Evolutionary conservation across 2,888 invertebrate genomes (phyloP).

Genomic region (Caradrina kadenii): DNA sequence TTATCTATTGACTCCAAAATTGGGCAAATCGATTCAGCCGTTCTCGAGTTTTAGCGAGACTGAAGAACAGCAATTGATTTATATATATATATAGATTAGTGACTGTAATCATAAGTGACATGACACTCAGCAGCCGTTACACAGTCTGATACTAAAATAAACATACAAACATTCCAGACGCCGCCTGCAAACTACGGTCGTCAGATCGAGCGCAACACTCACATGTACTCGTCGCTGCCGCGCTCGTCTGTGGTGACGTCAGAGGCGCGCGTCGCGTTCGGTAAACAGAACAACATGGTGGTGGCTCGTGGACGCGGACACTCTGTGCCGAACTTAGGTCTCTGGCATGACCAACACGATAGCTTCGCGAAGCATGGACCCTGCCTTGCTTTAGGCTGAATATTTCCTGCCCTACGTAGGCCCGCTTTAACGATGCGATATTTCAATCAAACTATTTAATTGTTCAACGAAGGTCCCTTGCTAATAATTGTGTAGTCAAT

Average conservation of each 20-base stretch:
- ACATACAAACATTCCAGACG: conserved; percentile 87
- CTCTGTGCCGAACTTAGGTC: conserved; percentile 98
- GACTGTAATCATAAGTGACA: no score
- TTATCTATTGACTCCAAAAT: no score
- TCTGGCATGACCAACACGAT: conserved; percentile 70
- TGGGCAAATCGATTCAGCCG: no score
- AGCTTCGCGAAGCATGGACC: conserved; percentile 60
- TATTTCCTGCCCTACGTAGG: neutral
- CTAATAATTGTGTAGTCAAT: neutral
- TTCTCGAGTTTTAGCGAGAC: no score
- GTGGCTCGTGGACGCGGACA: conserved; percentile 92
- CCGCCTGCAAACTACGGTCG: conserved; percentile 94
- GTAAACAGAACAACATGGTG: conserved; percentile 89
- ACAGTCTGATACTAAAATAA: neutral
- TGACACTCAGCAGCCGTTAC: neutral
- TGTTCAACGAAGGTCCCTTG: neutral
- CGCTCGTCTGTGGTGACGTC: conserved; percentile 91
- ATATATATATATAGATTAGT: no score
- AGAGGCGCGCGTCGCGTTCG: conserved; percentile 93
- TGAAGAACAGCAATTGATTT: no score
- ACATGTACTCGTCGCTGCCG: conserved; percentile 94
- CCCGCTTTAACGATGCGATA: neutral
- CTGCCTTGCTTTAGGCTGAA: conserved; percentile 1
- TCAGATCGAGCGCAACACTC: conserved; percentile 93
- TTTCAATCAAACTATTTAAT: neutral